These are phyloP conservation scores for Melanotus villosus DNA, from an alignment of 2,888 invertebrate species.

Conservation along the genomic window DNA sequence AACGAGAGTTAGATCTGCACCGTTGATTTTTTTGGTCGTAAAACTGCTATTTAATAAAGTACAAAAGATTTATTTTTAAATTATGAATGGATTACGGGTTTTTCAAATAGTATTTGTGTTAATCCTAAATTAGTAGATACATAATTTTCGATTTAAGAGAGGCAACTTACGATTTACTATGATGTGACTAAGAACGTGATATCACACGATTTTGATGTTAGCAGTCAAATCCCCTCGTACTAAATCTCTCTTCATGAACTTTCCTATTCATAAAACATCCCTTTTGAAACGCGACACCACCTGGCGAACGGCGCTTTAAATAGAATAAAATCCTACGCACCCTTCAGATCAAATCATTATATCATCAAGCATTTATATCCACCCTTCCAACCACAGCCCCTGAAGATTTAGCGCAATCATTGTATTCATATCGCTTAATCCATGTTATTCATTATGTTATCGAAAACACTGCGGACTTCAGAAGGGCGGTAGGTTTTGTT, in stretches of 20 bases:
- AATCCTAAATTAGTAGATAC: too few relatives aligned
- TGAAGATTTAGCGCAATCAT: slow-evolving; percentile 45
- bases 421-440: slow-evolving; percentile 47
- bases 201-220: slow-evolving; percentile 21
- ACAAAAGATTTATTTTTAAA: too few relatives aligned
- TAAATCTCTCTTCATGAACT: slow-evolving; percentile 30
- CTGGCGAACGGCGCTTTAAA: slow-evolving; percentile 38
- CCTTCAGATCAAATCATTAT: slow-evolving; percentile 47
- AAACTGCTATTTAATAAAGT: too few relatives aligned
- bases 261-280: slow-evolving; percentile 30
- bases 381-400: slow-evolving; percentile 44
- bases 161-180: too few relatives aligned
- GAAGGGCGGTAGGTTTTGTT: slow-evolving; percentile 24
- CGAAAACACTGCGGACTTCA: slow-evolving; percentile 23
- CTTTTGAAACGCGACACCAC: slow-evolving; percentile 42
- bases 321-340: slow-evolving; percentile 38
- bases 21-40: background rate
- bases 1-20: background rate
- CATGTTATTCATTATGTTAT: slow-evolving; percentile 44
- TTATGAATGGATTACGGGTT: too few relatives aligned
- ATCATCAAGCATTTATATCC: slow-evolving; percentile 44
- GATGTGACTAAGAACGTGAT: too few relatives aligned
- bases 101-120: too few relatives aligned
- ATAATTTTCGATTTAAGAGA: too few relatives aligned
- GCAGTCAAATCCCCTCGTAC: slow-evolving; percentile 34